Base-by-base conservation (phyloP, 2,888 invertebrate species). In the Bugulina stolonifera region DNA sequence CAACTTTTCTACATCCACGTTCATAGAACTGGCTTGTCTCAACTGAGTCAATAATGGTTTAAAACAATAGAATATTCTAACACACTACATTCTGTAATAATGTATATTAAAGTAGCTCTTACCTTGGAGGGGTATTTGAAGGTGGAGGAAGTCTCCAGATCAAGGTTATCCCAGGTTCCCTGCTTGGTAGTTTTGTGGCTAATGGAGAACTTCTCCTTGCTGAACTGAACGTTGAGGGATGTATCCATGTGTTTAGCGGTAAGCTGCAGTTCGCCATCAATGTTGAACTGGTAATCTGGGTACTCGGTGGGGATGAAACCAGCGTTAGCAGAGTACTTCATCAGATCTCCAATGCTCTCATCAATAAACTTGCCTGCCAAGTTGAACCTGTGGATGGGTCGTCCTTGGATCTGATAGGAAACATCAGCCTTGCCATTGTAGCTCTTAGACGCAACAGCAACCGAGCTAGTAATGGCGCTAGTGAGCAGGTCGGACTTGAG, bases 261-360 rank as follows among this genome's bases (percentile, higher is more conserved):
- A 54, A 76, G 72, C 35, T 77, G 75, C 18, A 77, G 58, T 14
- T 73, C 69, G 22, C 75, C 64, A n/a, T 69, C 54, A 1, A 76
- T 35, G 69, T 78, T 76, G 54, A 77, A 72, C 32, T 79, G 57
- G 71, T 72, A 69, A 14, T 73, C 75, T 29, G 77, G 75, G 58
- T 76, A 74, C 23, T 72, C 72, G 32, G 75, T 75, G 54, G 76
- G 75, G 54, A 77, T 76, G 27, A 78, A 70, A 35, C 73, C 75
- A 32, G n/a, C 5, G 25, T 64, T 22, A 22, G 10, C 32, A 64
- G 64, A 27, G 29, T 70, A 70, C 3, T 43, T 71, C 54, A 43
- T 70, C 32, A 34, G 55, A n/a, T 54, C 52, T 35, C 71, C 70
- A 57, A 23, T 54, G 54, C 54, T 55, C 23, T 43, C 58, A 57